A percentile compares a stretch with the other conserved stretches of the same genome.
These are phyloP conservation scores for Zele albiditarsus DNA, from an alignment of 2,888 invertebrate species.

Conservation along the genomic window DNA sequence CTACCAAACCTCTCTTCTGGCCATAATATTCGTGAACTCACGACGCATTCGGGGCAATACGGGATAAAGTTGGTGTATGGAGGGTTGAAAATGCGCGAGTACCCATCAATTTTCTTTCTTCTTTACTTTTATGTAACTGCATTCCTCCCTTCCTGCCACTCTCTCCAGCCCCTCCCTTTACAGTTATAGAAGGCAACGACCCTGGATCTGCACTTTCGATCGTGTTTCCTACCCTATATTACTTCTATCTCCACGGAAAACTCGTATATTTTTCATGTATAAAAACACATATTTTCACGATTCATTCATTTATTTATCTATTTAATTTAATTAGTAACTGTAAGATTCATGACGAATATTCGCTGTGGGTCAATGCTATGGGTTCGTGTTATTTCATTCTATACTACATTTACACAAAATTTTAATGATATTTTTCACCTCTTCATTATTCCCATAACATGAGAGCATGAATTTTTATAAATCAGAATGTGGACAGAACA, in stretches of 20 bases:
- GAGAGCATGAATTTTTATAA: too few species aligned
- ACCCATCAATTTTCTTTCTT: conserved; percentile 52
- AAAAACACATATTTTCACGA: too few species aligned
- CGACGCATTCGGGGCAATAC: background rate
- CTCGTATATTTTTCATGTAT: background rate
- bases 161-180: background rate
- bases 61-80: background rate
- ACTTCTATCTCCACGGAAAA: too few species aligned
- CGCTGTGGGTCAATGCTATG: too few species aligned
- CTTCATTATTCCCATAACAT: too few species aligned
- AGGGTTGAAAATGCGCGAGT: conserved; percentile 39
- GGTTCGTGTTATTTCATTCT: too few species aligned
- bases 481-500: too few species aligned
- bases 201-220: conserved; percentile 16
- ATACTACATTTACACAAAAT: too few species aligned
- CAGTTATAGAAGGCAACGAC: conserved; percentile 15
- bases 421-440: too few species aligned
- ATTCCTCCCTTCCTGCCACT: conserved; percentile 24
- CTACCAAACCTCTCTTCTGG: conserved; percentile 47
- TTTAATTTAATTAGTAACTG: too few species aligned
- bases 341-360: too few species aligned
- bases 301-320: too few species aligned
- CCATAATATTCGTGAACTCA: conserved; percentile 48
- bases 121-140: conserved; percentile 49
- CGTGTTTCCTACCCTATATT: background rate